These are phyloP conservation scores for Tinea trinotella DNA, from an alignment of 2,888 invertebrate genomes.

Conservation along the genomic window DNA sequence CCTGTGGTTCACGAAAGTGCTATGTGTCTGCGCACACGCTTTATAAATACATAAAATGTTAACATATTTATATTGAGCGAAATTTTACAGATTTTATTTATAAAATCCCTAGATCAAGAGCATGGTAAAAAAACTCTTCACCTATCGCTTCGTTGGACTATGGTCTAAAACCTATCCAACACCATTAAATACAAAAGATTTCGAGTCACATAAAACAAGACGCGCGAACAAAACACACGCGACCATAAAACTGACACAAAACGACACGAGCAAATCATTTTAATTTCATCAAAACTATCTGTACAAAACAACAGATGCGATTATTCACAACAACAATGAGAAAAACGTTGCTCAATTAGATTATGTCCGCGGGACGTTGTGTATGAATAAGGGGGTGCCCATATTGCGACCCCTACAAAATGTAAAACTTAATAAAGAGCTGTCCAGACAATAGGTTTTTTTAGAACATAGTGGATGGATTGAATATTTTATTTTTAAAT, in stretches of 20 bases:
- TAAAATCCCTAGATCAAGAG: no score
- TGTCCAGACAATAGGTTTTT: not conserved
- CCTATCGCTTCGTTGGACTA: no score
- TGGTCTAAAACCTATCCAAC: no score
- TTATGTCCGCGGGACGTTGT: not conserved
- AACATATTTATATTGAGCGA: no score
- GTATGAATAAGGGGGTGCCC: not conserved
- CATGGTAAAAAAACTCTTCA: no score
- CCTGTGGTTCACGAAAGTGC: no score
- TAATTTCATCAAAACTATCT: conserved; percentile 7
- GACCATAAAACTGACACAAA: not conserved
- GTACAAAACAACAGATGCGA: conserved; percentile 3
- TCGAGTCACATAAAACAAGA: not conserved
- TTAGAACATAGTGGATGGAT: not conserved
- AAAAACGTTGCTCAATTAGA: conserved; percentile 11
- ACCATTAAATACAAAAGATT: no score
- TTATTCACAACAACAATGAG: conserved; percentile 12
- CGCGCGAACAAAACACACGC: not conserved
- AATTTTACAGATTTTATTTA: no score
- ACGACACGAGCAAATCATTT: not conserved
- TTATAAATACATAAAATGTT: no score
- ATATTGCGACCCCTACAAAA: not conserved
- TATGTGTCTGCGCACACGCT: no score
- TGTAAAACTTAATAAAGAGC: conserved; percentile 5
- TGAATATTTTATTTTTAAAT: no score